Evolutionary conservation across 2,113 vertebrate species (phyloP), one percentile per base, ranked within the genome.

Genomic region (Strix uralensis): DNA sequence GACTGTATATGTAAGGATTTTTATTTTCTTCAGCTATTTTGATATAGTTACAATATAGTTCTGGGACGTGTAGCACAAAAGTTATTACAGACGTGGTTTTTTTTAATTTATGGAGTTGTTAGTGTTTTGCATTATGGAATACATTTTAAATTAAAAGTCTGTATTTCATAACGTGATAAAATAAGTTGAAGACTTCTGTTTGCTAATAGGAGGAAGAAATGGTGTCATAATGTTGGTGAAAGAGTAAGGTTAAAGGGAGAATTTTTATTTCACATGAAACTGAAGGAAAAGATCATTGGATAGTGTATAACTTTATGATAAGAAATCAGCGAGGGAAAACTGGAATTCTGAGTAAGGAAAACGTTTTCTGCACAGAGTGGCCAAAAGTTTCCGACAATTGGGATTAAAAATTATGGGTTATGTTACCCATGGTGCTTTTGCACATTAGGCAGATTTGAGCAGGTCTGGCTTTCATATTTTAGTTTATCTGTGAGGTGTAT

Each of bases 1-100:
- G 26, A 3, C 30, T 36, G 2, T 7, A 7, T 14, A 11, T 26
- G 2, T 69, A 59, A 36, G 1, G 1, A 7, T 13, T 19, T 36
- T 77, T 51, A 11, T 49, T 66, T 72, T 44, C 10, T 57, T 19
- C 19, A 6, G 4, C 30, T 47, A 5, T 5, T 81, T 66, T 54
- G 6, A 16, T 61, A 51, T 30, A 58, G 55, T 70, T 57, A 17
- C 0, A 0, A 5, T 66, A 7, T 4, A 8, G 2, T 74, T 62
- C 3, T 67, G 62, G 58, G 16, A 52, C 27, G 27, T n/a, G 4
- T 49, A 72, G 14, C 2, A 4, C 29, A 44, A 90, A 88, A 74
- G 9, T 55, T 62, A 20, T 47, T 67, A 29, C 4, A 47, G 9
- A 38, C 8, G 1, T 46, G 10, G 5, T 9, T 42, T 26, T n/a